Conservation (phyloP, 1,140 invertebrate genomes). For the Drosophila bocqueti region DNA sequence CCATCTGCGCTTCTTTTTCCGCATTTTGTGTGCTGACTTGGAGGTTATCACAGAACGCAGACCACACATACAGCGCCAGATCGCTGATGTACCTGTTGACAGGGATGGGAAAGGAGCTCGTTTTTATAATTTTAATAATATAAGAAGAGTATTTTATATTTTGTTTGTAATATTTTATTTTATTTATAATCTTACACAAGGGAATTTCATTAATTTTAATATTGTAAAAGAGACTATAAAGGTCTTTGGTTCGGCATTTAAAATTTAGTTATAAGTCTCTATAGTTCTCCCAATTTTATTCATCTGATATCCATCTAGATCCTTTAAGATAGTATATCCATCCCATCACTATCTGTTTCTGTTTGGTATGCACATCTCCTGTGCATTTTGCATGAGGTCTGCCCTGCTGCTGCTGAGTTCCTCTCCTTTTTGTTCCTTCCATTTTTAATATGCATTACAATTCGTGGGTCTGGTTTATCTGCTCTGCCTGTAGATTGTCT, state of each 20-base stretch:
- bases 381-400: conserved; percentile 71
- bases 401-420: conserved; percentile 6
- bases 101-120: background rate
- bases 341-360: conserved; percentile 33
- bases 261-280: background rate
- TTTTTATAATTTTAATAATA: too few species aligned
- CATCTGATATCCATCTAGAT: background rate
- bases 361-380: conserved; percentile 69
- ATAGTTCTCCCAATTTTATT: background rate
- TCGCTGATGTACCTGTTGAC: background rate
- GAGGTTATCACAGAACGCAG: conserved; percentile 62
- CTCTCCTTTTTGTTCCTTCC: conserved; percentile 28
- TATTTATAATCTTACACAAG: background rate
- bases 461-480: conserved; percentile 37
- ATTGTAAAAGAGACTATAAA: too few species aligned
- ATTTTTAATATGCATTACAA: conserved; percentile 78
- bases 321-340: background rate
- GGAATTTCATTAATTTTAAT: too few species aligned
- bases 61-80: conserved; percentile 12
- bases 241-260: too few species aligned
- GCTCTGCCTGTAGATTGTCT: conserved; percentile 88
- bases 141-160: too few species aligned
- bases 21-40: conserved; percentile 54
- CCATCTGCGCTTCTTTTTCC: conserved; percentile 1
- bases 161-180: background rate